Conservation (phyloP, 2,888 invertebrate species). For the Morpho deidamia region DNA sequence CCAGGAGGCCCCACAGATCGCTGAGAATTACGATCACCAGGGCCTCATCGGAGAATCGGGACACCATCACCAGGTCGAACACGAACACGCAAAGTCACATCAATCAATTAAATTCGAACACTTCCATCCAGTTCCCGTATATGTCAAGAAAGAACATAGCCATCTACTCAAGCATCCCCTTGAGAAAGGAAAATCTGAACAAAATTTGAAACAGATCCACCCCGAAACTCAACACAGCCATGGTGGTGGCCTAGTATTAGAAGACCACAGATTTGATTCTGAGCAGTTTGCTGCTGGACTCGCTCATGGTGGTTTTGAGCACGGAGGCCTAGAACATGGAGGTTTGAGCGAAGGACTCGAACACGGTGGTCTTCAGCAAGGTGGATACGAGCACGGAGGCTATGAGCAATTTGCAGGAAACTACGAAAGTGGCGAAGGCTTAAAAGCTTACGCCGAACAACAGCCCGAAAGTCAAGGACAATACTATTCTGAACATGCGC, state of each 20-base stretch:
- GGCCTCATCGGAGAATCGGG: conserved; percentile 67
- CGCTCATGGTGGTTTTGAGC: conserved; percentile 43
- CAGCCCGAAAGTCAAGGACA: conserved; percentile 52
- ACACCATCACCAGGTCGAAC: conserved; percentile 79
- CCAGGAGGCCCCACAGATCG: conserved; percentile 58
- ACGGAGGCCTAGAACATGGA: conserved; percentile 43
- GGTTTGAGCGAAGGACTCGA: conserved; percentile 34
- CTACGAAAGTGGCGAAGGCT: conserved; percentile 54
- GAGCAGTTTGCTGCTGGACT: conserved; percentile 47
- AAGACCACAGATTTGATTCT: conserved; percentile 73
- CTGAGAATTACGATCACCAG: conserved; percentile 58
- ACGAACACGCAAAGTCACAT: conserved; percentile 83
- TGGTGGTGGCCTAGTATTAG: conserved; percentile 78
- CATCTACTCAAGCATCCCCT: conserved; percentile 81
- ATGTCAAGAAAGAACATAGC: conserved; percentile 82
- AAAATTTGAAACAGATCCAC: conserved; percentile 78
- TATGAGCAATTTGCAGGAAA: conserved; percentile 39
- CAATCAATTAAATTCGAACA: conserved; percentile 84
- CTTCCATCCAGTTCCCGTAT: conserved; percentile 83
- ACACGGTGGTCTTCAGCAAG: conserved; percentile 41
- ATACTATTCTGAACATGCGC: conserved; percentile 48
- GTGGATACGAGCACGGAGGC: conserved; percentile 27
- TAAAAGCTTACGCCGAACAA: conserved; percentile 56
- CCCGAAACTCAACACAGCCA: conserved; percentile 79
- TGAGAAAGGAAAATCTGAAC: conserved; percentile 80